Evolutionary conservation across 2,113 vertebrate species (phyloP), one percentile per base, ranked within the genome.

Genomic region (Clinocottus analis): DNA sequence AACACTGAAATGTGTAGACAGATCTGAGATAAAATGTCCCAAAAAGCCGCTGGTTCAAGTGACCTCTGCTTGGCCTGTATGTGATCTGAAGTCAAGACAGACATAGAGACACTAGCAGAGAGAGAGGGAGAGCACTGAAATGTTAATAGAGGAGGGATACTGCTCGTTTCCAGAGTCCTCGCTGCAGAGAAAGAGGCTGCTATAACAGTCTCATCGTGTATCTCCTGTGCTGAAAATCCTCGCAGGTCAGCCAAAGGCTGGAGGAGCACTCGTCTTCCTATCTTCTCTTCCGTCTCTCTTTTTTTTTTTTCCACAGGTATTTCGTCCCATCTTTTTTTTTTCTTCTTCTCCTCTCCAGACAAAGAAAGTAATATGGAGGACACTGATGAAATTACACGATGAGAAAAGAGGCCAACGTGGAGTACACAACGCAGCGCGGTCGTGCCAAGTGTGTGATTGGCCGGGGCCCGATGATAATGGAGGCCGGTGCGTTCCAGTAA

Each of bases 401-500:
- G 53, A 80, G 56, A 49, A n/a, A 75, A 21, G 63, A 81, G 45
- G 27, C 58, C 29, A 55, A 51, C 25, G 55, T 1, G 0, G 11
- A 43, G 37, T 61, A 75, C 62, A 79, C 69, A 74, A 68, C 49
- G 66, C 35, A 69, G 51, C 55, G 17, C 9, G 12, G 5, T 31
- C 5, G 21, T 86, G 90, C 89, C 89, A 93, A 71, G 51, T 72
- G 2, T 66, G 75, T 86, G 87, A 92, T 90, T 86, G 86, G 83
- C 81, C 1, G 53, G 62, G 82, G 49, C 71, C 9, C n/a, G n/a
- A n/a, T n/a, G 53, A 77, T 87, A 82, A 80, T 43, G 17, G 66
- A 39, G 72, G 61, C 56, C 66, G 66, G 66, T 82, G 73, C 4
- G 64, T 72, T 89, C 88, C 88, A 88, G 85, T 80, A 67, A 79